These are phyloP conservation scores for Lethrus apterus DNA, from an alignment of 1,140 invertebrate species.

Conservation along the genomic window DNA sequence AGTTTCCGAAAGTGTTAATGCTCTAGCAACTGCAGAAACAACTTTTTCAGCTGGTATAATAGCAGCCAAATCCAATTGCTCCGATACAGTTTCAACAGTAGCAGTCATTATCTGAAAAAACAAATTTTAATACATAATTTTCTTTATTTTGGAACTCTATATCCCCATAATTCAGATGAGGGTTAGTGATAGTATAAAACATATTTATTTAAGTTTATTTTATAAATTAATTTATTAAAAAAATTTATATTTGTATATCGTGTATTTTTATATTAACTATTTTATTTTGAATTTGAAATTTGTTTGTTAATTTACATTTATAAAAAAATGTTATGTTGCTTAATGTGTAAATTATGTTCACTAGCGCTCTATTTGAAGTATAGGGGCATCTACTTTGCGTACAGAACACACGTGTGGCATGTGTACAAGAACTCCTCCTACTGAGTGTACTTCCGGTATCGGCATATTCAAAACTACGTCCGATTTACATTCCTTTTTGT, in stretches of 20 bases:
- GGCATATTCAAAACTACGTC: slow-evolving; percentile 59
- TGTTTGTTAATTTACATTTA: no score
- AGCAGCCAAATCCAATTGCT: slow-evolving; percentile 75
- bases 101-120: slow-evolving; percentile 79
- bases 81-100: slow-evolving; percentile 85
- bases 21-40: slow-evolving; percentile 71
- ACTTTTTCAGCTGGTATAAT: slow-evolving; percentile 77
- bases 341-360: neutral
- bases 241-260: no score
- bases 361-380: slow-evolving; percentile 6
- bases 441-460: slow-evolving; percentile 60
- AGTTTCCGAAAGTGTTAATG: slow-evolving; percentile 80
- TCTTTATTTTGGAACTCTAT: neutral
- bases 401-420: slow-evolving; percentile 79
- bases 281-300: no score
- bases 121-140: neutral
- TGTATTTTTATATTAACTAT: no score
- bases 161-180: slow-evolving; percentile 9
- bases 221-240: no score
- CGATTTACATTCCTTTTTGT: slow-evolving; percentile 57
- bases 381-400: slow-evolving; percentile 38
- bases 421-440: slow-evolving; percentile 76
- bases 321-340: no score
- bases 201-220: no score
- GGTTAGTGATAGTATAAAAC: neutral